A percentile compares a stretch with the other conserved stretches of the same genome.
Conservation (phyloP, 2,113 vertebrate genomes). For the Salminus brasiliensis region DNA sequence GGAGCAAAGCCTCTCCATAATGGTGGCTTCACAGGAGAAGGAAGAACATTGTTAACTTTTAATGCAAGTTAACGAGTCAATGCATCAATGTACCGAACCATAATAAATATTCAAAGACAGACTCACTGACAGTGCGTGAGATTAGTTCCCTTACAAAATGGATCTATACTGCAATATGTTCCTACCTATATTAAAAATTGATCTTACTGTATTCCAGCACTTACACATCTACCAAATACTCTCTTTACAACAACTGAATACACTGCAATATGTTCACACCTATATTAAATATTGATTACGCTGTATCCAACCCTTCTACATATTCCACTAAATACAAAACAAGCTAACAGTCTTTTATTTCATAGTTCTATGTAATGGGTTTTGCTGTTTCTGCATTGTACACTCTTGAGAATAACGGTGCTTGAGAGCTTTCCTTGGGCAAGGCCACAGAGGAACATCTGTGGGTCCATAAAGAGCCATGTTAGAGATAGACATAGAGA, state of each 20-base stretch:
- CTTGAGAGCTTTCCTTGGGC: too few species aligned
- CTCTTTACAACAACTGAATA: not conserved
- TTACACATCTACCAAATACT: not conserved
- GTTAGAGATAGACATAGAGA: too few species aligned
- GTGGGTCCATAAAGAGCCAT: too few species aligned
- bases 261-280: not conserved
- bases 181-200: not conserved
- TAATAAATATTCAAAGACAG: not conserved
- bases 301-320: not conserved
- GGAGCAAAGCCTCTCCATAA: too few species aligned
- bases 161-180: not conserved
- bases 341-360: not conserved
- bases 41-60: too few species aligned
- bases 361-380: too few species aligned
- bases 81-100: not conserved
- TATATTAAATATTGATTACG: not conserved
- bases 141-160: not conserved
- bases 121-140: not conserved
- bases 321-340: not conserved
- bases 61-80: not conserved
- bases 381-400: too few species aligned
- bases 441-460: too few species aligned
- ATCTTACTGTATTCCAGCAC: not conserved
- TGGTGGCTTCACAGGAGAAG: too few species aligned
- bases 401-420: too few species aligned